These are phyloP conservation scores for Heliconius erato DNA, from an alignment of 2,888 invertebrate species.

Conservation along the genomic window DNA sequence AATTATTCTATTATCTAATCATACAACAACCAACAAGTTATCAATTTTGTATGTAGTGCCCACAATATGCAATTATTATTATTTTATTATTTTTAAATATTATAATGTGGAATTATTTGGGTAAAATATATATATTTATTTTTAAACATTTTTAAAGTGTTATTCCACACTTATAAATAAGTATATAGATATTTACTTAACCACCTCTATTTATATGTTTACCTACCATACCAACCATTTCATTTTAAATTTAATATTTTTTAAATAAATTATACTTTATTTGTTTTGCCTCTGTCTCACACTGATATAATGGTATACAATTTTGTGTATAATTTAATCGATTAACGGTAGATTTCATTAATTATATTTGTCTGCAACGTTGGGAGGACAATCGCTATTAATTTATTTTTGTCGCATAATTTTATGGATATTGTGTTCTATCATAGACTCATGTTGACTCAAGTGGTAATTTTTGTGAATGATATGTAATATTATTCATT, in stretches of 20 bases:
- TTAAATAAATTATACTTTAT: background rate
- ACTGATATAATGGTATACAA: background rate
- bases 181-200: too few relatives aligned
- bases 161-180: too few relatives aligned
- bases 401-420: background rate
- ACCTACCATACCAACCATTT: too few relatives aligned
- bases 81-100: background rate
- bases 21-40: background rate
- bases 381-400: background rate
- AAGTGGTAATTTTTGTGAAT: background rate
- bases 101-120: too few relatives aligned
- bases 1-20: slow-evolving; percentile 5
- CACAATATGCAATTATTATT: background rate
- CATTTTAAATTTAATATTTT: too few relatives aligned
- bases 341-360: background rate
- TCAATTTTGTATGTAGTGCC: background rate
- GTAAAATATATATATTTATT: too few relatives aligned
- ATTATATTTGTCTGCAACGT: background rate
- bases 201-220: too few relatives aligned
- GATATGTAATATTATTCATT: too few relatives aligned
- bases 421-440: background rate
- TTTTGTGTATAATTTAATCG: background rate
- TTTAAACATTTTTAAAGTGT: too few relatives aligned
- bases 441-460: background rate
- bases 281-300: background rate